Conservation (phyloP, 2,797 vertebrate species). For the Lagorchestes hirsutus region DNA sequence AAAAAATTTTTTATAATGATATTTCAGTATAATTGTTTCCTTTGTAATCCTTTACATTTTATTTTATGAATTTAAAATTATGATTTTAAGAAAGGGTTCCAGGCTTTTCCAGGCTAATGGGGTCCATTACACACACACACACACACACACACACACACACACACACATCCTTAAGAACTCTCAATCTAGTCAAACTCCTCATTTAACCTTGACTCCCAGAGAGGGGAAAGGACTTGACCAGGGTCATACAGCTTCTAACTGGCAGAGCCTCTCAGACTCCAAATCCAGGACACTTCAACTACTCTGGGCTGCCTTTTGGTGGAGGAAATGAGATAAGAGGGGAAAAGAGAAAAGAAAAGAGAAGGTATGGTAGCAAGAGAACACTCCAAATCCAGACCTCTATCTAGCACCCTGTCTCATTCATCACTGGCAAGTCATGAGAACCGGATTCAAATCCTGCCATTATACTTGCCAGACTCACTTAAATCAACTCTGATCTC, state of each 20-base stretch:
- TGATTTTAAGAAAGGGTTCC: neutral
- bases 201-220: neutral
- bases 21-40: neutral
- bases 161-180: neutral
- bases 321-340: neutral
- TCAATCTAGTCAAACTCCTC: neutral
- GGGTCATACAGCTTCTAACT: neutral
- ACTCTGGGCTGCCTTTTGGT: neutral
- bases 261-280: neutral
- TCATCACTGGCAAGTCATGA: neutral
- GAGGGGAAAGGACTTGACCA: neutral
- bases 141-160: too few species aligned
- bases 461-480: neutral
- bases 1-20: neutral
- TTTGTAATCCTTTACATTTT: neutral
- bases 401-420: neutral
- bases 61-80: neutral
- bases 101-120: neutral
- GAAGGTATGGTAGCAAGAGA: neutral
- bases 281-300: neutral
- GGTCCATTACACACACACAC: too few species aligned
- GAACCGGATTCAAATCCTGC: neutral
- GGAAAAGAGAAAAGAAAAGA: neutral
- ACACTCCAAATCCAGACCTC: neutral
- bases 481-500: constrained; percentile 49